phyloP scores from a whole-genome alignment of 2,888 invertebrate species.

The Anaspis maculata region DNA sequence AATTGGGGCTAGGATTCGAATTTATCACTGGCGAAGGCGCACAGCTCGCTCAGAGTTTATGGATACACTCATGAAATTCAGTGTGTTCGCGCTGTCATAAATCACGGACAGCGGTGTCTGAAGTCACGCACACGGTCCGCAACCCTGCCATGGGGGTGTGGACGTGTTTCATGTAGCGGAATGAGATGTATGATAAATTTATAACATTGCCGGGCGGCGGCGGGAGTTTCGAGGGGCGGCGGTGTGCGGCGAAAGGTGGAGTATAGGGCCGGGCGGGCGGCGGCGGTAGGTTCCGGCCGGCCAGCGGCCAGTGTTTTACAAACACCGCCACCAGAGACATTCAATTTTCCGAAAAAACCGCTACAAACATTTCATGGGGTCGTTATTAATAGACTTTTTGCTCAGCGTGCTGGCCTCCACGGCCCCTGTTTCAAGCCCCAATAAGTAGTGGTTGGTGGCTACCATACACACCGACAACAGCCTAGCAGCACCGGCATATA shows the following conservation, averaged over 20 bases:
- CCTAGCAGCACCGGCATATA: too few species aligned
- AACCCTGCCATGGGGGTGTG: slow-evolving; percentile 3
- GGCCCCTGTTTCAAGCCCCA: background rate
- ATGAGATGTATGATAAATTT: slow-evolving; percentile 37
- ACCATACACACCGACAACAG: background rate
- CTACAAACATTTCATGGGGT: slow-evolving; percentile 3
- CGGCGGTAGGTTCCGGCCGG: too few species aligned
- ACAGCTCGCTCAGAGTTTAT: too few species aligned
- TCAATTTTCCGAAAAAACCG: slow-evolving; percentile 15
- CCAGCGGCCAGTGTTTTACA: slow-evolving; percentile 31
- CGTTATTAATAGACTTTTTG: slow-evolving; percentile 16
- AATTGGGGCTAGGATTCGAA: too few species aligned
- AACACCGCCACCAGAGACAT: slow-evolving; percentile 11
- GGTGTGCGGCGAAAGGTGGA: too few species aligned
- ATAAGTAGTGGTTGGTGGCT: background rate
- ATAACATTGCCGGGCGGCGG: slow-evolving; percentile 26
- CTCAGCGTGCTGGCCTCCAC: too few species aligned
- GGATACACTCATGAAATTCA: too few species aligned
- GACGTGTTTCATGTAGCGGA: slow-evolving; percentile 33
- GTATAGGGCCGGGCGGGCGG: too few species aligned
- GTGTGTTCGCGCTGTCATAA: too few species aligned
- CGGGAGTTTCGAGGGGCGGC: too few species aligned
- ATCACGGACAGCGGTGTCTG: background rate
- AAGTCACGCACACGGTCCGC: slow-evolving; percentile 1
- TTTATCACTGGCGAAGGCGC: too few species aligned